Percentiles rank a stretch among this genome's conserved stretches.
These are phyloP conservation scores for Drosophila lacertosa DNA, from an alignment of 1,140 invertebrate genomes.

Conservation along the genomic window DNA sequence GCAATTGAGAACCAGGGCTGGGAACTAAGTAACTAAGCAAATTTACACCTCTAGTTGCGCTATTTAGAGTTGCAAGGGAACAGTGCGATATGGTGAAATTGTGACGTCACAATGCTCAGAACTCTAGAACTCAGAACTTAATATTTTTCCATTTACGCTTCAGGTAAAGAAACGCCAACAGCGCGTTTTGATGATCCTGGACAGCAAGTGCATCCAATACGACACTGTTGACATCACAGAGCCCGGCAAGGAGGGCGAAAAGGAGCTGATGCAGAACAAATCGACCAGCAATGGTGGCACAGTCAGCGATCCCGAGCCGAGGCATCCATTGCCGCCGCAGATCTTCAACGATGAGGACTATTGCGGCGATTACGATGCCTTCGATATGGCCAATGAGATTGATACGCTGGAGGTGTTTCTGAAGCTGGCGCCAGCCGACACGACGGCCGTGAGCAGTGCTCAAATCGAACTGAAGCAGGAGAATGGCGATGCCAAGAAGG, in stretches of 20 bases:
- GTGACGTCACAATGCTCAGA: no score
- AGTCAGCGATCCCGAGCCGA: constrained; percentile 86
- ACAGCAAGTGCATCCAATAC: constrained; percentile 94
- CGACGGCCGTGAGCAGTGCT: constrained; percentile 83
- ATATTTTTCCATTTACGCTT: neutral
- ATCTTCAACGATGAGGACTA: constrained; percentile 96
- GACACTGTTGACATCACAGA: constrained; percentile 96
- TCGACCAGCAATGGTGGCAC: constrained; percentile 90
- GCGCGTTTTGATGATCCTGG: constrained; percentile 94
- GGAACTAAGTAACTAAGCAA: neutral
- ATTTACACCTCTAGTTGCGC: no score
- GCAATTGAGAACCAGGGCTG: constrained; percentile 35
- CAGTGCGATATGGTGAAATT: no score
- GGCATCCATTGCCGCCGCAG: constrained; percentile 93
- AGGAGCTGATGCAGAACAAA: constrained; percentile 96
- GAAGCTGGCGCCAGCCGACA: constrained; percentile 86
- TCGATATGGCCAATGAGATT: constrained; percentile 95
- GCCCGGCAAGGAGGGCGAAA: constrained; percentile 93
- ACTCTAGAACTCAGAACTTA: no score
- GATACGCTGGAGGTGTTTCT: constrained; percentile 94
- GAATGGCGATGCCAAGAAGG: constrained; percentile 66
- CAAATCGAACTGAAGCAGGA: constrained; percentile 84
- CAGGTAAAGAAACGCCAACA: constrained; percentile 98
- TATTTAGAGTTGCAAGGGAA: no score
- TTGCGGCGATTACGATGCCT: constrained; percentile 97